Evolutionary conservation across 2,888 invertebrate species (phyloP), one percentile per base, ranked within the genome.

Genomic region (Parasteatoda lunata): DNA sequence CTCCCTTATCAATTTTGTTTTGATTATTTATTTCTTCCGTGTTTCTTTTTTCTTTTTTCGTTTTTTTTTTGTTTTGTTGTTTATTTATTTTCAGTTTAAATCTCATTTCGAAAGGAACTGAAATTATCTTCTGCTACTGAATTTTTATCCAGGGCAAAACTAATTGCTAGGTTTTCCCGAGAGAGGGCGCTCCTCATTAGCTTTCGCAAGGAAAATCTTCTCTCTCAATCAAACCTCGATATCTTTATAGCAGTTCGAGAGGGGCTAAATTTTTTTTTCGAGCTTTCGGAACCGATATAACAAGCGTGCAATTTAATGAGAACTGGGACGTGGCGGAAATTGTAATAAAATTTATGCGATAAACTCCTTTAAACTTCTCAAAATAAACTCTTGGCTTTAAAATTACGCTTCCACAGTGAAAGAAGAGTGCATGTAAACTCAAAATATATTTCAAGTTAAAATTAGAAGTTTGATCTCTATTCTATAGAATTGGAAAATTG

Each of bases 301-400:
- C 76, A 81, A 75, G 81, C 15, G 71, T 59, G 68, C n/a, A 15
- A 70, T 82, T 82, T 82, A 82, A 82, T 82, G 82, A 77, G 76
- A 70, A 9, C 45, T 4, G 59, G 59, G 48, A 82, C 76, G 76
- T 82, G 59, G 59, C 5, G 82, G 65, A 68, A 75, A 70, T 82
- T 82, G 76, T 70, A 76, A 82, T 82, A 82, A 82, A 82, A 70
- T 82, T 48, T 82, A 47, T 9, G 45, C n/a, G 70, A 82, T 76
- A 77, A 80, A 65, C 71, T 45, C 11, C 30, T 30, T 65, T 68
- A 77, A 77, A 77, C 52, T 68, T 54, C n/a, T 7, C 59, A 59
- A 59, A 59, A 59, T n/a, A 13, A 59, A 59, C 59, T 59, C 8
- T 13, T 59, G n/a, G 7, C n/a, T 59, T 59, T 30, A 30, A n/a